These are phyloP conservation scores for Oreotrochilus melanogaster DNA, from an alignment of 2,113 vertebrate species.

Conservation along the genomic window DNA sequence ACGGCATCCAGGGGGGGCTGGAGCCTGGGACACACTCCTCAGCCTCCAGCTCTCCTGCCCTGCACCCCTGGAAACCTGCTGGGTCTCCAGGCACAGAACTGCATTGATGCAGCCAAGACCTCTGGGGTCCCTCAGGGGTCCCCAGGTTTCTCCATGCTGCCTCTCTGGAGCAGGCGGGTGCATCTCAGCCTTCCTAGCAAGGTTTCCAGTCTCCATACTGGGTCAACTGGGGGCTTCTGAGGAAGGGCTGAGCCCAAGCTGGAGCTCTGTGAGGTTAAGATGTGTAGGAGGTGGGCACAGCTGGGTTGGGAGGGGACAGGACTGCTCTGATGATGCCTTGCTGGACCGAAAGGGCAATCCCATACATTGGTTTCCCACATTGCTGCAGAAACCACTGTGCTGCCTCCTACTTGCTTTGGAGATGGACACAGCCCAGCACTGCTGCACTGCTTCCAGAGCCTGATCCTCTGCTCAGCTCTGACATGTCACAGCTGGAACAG, in stretches of 20 bases:
- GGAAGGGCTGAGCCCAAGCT: background rate
- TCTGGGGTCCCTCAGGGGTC: fast-evolving
- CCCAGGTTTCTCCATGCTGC: fast-evolving
- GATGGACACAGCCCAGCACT: background rate
- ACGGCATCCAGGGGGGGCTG: fast-evolving
- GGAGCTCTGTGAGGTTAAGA: fast-evolving
- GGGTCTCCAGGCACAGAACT: background rate
- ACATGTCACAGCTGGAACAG: background rate
- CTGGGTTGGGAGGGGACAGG: fast-evolving
- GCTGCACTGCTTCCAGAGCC: background rate
- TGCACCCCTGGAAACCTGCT: fast-evolving
- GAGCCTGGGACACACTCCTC: background rate
- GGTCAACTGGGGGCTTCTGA: background rate
- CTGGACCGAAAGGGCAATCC: fast-evolving
- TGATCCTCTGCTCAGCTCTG: background rate
- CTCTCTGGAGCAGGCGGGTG: background rate
- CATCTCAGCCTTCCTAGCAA: fast-evolving
- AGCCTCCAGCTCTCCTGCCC: background rate
- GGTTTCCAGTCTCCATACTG: fast-evolving
- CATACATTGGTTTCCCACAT: background rate
- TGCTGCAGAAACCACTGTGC: background rate
- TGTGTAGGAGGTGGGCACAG: background rate
- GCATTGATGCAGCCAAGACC: background rate
- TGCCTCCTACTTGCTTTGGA: background rate
- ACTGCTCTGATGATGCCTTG: fast-evolving